Percentiles rank a stretch among this genome's conserved stretches.
phyloP scores from a whole-genome alignment of 1,140 invertebrate species.

The Ruditapes philippinarum region DNA sequence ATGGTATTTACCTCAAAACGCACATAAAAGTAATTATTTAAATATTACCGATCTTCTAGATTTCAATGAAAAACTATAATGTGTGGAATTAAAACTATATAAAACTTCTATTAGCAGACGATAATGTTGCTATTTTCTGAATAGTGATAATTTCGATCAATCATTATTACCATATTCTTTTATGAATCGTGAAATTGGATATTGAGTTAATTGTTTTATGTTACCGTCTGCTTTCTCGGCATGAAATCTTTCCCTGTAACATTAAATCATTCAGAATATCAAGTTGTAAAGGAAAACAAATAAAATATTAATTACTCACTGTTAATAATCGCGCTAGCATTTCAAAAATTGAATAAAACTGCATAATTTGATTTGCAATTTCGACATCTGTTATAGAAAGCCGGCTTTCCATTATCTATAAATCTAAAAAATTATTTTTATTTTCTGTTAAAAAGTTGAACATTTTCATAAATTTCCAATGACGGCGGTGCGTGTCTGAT shows the following conservation, averaged over 20 bases:
- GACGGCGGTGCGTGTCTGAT: not conserved
- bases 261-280: constrained; percentile 13
- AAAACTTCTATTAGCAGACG: not conserved
- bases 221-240: not conserved
- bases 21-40: not conserved
- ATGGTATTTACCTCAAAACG: too few species aligned
- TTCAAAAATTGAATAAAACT: not conserved
- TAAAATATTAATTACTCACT: constrained; percentile 30
- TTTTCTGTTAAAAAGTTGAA: not conserved
- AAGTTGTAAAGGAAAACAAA: not conserved
- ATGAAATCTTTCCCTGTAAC: not conserved
- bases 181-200: constrained; percentile 1
- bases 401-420: not conserved
- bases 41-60: not conserved
- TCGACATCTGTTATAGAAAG: constrained; percentile 21
- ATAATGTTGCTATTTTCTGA: not conserved
- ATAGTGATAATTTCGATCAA: not conserved
- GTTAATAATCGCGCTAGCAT: not conserved
- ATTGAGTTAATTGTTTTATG: not conserved
- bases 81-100: not conserved
- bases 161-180: not conserved
- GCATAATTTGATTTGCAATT: not conserved
- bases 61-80: not conserved
- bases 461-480: constrained; percentile 35
- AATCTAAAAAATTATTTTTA: not conserved